Evolutionary conservation across 2,113 vertebrate species (phyloP).

Genomic region (Elephantulus edwardii): DNA sequence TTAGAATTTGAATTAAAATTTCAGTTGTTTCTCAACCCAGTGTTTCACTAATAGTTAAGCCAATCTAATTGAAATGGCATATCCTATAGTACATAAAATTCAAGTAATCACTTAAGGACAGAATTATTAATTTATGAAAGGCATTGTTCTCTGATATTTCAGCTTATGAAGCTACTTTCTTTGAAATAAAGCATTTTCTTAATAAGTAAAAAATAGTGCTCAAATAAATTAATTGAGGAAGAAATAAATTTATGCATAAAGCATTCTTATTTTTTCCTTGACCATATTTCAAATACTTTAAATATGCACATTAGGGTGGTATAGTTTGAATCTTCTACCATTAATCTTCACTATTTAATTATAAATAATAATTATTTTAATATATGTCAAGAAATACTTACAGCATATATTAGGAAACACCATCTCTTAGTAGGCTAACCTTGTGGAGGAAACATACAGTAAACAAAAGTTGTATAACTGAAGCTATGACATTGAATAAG

Average conservation of each 20-base stretch:
- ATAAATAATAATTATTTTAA: neutral
- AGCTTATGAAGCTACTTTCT: neutral
- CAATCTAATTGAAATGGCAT: neutral
- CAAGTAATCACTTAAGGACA: neutral
- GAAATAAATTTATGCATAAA: neutral
- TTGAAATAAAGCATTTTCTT: neutral
- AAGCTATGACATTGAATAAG: neutral
- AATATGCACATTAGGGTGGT: no score
- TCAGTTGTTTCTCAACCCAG: neutral
- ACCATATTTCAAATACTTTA: neutral
- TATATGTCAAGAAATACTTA: neutral
- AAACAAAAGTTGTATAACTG: neutral
- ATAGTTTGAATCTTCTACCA: no score
- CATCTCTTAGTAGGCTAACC: neutral
- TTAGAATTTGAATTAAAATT: slow-evolving; percentile 42
- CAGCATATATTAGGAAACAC: neutral
- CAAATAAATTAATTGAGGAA: neutral
- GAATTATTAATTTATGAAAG: neutral
- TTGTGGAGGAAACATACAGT: neutral
- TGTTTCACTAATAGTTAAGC: neutral
- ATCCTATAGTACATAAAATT: neutral
- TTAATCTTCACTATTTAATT: neutral
- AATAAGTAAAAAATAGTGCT: neutral
- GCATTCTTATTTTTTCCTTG: neutral
- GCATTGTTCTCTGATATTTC: neutral